These are phyloP conservation scores for Bugula neritina DNA, from an alignment of 2,888 invertebrate species.

Conservation along the genomic window DNA sequence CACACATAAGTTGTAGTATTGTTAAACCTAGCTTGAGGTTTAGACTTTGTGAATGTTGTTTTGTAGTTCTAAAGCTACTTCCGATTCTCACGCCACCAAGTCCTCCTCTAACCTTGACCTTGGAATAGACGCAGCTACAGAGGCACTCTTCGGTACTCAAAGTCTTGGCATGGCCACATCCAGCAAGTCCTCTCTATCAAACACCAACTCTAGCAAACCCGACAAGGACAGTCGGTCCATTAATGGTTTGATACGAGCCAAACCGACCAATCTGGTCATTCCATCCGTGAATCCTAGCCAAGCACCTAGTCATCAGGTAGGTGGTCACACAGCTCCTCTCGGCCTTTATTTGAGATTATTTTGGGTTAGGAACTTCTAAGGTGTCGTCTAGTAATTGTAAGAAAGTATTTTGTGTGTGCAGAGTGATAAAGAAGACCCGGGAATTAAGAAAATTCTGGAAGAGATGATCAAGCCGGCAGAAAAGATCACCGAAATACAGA, in stretches of 20 bases:
- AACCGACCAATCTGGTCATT: conserved; percentile 23
- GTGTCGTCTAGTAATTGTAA: no score
- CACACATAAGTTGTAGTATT: no score
- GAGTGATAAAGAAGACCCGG: neutral
- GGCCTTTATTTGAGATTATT: neutral
- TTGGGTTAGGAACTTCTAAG: neutral
- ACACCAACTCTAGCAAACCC: neutral
- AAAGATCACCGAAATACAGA: conserved; percentile 22
- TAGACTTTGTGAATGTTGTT: no score
- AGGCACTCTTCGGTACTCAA: neutral
- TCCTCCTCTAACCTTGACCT: neutral
- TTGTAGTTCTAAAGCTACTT: neutral
- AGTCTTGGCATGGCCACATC: neutral
- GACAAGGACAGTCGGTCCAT: neutral
- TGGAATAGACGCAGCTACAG: neutral
- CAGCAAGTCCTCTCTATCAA: neutral
- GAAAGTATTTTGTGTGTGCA: neutral
- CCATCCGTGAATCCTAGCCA: conserved; percentile 15
- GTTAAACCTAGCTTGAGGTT: no score
- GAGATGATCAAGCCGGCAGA: conserved; percentile 23
- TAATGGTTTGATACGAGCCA: neutral
- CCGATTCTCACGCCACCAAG: neutral
- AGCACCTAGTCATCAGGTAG: neutral
- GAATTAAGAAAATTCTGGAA: neutral
- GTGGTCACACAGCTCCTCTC: neutral